Conservation (phyloP, 1,140 invertebrate species). For the Drosophila aff. region DNA sequence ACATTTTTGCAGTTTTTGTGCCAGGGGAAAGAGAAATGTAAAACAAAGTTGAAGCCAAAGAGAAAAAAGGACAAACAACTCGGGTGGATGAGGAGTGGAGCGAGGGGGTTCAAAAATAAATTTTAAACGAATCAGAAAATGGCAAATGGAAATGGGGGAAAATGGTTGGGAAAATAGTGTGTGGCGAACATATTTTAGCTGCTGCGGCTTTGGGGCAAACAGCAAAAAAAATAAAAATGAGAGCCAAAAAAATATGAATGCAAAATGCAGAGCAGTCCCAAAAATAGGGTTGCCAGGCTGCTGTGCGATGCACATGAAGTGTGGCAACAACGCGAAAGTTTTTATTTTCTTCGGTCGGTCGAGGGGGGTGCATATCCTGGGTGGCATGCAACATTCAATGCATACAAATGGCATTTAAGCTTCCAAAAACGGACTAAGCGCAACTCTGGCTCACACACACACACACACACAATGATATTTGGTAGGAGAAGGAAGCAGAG, state of each 20-base stretch:
- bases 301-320: conserved; percentile 60
- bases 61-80: conserved; percentile 51
- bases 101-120: conserved; percentile 37
- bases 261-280: conserved; percentile 31
- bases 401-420: conserved; percentile 84
- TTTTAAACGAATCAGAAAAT: conserved; percentile 77
- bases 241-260: conserved; percentile 56
- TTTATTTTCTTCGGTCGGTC: conserved; percentile 26
- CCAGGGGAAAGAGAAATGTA: conserved; percentile 53
- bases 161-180: conserved; percentile 63
- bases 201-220: conserved; percentile 56
- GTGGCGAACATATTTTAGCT: conserved; percentile 75
- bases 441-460: conserved; percentile 53
- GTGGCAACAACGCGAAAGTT: conserved; percentile 66
- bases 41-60: conserved; percentile 61
- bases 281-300: conserved; percentile 67
- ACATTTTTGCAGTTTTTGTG: conserved; percentile 52
- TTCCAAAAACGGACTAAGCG: conserved; percentile 71
- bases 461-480: conserved; percentile 3
- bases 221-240: conserved; percentile 19
- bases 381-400: conserved; percentile 81
- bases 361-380: conserved; percentile 17
- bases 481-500: conserved; percentile 5
- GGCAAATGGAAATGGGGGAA: conserved; percentile 60
- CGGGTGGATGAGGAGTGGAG: not conserved